These are phyloP conservation scores for Microcebus lehilahytsara DNA, from an alignment of 2,113 vertebrate species.

Conservation along the genomic window DNA sequence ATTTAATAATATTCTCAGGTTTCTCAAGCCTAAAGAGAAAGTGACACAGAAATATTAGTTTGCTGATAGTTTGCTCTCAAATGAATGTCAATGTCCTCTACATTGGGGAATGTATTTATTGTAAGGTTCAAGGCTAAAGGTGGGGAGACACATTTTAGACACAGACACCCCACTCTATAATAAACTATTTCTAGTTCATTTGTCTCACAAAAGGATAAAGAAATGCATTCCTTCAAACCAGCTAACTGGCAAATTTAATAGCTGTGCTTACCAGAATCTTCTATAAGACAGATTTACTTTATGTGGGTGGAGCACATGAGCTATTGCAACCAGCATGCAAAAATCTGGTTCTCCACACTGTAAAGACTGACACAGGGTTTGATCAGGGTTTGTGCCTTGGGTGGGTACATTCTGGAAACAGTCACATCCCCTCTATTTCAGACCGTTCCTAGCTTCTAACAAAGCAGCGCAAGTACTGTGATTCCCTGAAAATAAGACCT, in stretches of 20 bases:
- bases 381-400: neutral
- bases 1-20: constrained; percentile 11
- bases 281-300: neutral
- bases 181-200: constrained; percentile 19
- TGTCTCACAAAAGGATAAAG: neutral
- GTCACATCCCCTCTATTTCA: neutral
- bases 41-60: neutral
- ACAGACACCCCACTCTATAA: neutral
- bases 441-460: neutral
- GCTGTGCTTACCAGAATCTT: neutral
- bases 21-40: neutral
- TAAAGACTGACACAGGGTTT: neutral
- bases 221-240: neutral
- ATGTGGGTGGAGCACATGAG: constrained; percentile 9
- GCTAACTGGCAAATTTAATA: neutral
- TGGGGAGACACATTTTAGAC: neutral
- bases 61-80: neutral
- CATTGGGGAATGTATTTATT: neutral
- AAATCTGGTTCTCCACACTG: neutral
- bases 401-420: neutral
- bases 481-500: too few species aligned
- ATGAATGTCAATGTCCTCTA: rapidly evolving
- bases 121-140: neutral
- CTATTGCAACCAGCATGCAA: neutral
- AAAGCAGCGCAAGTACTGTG: neutral